Conservation (phyloP, 2,888 invertebrate species). For the Cephus nigrinus region DNA sequence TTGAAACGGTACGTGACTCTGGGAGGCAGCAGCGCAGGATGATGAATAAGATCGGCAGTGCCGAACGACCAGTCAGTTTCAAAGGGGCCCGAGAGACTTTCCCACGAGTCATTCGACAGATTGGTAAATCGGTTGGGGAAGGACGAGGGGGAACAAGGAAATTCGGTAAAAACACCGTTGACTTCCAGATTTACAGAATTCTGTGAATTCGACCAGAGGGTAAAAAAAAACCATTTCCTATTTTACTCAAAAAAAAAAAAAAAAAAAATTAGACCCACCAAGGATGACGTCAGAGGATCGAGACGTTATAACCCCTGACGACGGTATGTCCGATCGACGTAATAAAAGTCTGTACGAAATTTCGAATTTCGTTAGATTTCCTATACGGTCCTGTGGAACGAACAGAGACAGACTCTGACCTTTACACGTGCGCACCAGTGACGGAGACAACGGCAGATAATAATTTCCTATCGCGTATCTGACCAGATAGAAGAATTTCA, state of each 20-base stretch:
- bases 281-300: neutral
- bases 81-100: slow-evolving; percentile 57
- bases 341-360: neutral
- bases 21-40: neutral
- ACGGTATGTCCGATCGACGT: neutral
- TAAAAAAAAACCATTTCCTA: neutral
- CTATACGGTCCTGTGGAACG: neutral
- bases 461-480: neutral
- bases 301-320: neutral
- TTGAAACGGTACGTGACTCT: slow-evolving; percentile 7
- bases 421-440: neutral
- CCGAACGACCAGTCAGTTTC: slow-evolving; percentile 33
- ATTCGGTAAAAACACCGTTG: neutral
- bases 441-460: neutral
- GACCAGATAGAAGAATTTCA: neutral
- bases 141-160: neutral
- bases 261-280: neutral
- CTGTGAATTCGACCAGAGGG: neutral
- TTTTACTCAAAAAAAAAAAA: neutral
- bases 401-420: neutral
- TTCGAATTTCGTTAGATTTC: neutral
- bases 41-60: neutral
- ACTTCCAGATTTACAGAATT: neutral
- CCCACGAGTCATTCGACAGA: slow-evolving; percentile 41
- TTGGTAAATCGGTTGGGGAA: neutral